phyloP scores from a whole-genome alignment of 2,888 invertebrate species.

The Tinea semifulvella region DNA sequence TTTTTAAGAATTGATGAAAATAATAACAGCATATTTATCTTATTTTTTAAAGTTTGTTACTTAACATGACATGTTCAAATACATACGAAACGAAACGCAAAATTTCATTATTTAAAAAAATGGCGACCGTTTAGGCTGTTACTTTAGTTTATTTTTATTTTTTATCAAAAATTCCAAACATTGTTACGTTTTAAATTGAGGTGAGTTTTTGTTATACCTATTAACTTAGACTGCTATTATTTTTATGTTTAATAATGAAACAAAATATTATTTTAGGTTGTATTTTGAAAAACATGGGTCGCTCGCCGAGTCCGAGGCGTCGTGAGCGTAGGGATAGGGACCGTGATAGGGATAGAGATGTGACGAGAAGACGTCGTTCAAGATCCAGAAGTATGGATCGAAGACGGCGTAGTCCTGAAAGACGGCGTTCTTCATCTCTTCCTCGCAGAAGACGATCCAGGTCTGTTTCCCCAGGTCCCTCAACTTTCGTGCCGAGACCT shows the following conservation, averaged over 20 bases:
- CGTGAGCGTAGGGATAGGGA: conserved; percentile 32
- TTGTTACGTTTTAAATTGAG: conserved; percentile 7
- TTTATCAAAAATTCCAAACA: conserved; percentile 28
- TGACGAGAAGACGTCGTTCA: conserved; percentile 49
- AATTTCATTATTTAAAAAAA: conserved; percentile 30
- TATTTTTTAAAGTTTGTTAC: neutral
- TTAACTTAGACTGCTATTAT: conserved; percentile 14
- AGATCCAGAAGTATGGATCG: conserved; percentile 53
- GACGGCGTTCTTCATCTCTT: conserved; percentile 33
- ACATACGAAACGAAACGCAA: conserved; percentile 16
- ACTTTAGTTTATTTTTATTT: conserved; percentile 47
- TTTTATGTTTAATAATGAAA: conserved; percentile 22
- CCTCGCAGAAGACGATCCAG: conserved; percentile 37
- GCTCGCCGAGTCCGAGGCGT: conserved; percentile 52
- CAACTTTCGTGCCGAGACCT: conserved; percentile 45
- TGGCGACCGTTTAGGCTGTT: conserved; percentile 53
- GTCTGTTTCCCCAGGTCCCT: conserved; percentile 42
- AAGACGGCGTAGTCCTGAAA: conserved; percentile 48
- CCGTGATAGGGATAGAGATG: conserved; percentile 40
- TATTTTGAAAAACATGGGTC: conserved; percentile 44
- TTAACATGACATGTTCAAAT: neutral
- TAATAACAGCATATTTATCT: no score
- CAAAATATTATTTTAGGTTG: conserved; percentile 14
- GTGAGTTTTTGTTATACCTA: neutral
- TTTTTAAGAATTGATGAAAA: no score